Base-by-base conservation (phyloP, 1,140 invertebrate species). In the Antheraea pernyi region DNA sequence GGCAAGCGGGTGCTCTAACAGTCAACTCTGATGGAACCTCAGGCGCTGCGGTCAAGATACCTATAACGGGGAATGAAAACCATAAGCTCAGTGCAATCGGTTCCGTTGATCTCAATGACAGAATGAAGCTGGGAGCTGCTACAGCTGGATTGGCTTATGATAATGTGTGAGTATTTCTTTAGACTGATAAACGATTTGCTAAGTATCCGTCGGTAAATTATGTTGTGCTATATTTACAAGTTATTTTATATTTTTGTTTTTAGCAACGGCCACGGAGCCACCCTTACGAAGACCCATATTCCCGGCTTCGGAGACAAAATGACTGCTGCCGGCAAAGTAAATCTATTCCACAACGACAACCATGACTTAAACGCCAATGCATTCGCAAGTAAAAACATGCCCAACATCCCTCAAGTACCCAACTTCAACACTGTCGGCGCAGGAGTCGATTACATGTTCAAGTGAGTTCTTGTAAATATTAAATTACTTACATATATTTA, bases 351-450 rank as follows among this genome's bases (percentile, higher is more conserved):
- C 70, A 82, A 79, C 18, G 76, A 81, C 65, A 67, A 81, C 59
- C 81, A 88, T 16, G 77, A 84, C 19, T 53, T 88, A 9, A 65
- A 68, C 36, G 81, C 78, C 3, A 83, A 79, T 39, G 81, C 84
- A 6, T 86, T 83, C 69, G 76, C 75, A n/a, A 79, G 81, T 13
- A 83, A 69, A 62, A 85, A 67, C 22, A 75, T 82, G 64, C 82
- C 84, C 0, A 73, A 0, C 58, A 77, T 77, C 30, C 78, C 81
- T 0, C 18, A 64, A 16, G 63, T 63, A 13, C 80, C 82, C 22
- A 78, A 75, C 68, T 82, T 81, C 67, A 82, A 84, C 67, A 88
- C 82, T 0, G 69, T 77, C 18, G 83, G 85, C 0, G 83, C 76
- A 7, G 78, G 80, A n/a, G n/a, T 85, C 9, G 82, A 83, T 59